These are phyloP conservation scores for Tautogolabrus adspersus DNA, from an alignment of 2,113 vertebrate genomes.

Conservation along the genomic window DNA sequence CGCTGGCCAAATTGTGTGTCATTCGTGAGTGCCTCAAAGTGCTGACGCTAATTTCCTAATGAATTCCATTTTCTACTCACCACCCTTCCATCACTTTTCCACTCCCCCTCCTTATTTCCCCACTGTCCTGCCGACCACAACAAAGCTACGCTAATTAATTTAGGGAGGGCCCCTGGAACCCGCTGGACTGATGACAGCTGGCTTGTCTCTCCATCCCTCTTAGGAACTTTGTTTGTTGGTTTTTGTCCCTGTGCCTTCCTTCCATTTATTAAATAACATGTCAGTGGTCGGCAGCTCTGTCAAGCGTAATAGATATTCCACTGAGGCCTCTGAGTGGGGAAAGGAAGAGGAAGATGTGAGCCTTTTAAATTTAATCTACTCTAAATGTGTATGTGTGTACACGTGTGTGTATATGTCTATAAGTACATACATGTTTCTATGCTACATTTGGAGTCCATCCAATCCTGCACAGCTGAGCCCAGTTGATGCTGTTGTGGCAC, in stretches of 20 bases:
- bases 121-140: conserved; percentile 79
- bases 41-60: conserved; percentile 91
- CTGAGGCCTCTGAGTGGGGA: conserved; percentile 72
- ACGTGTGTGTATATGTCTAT: conserved; percentile 43
- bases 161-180: conserved; percentile 75
- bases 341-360: conserved; percentile 71
- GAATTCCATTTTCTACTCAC: conserved; percentile 87
- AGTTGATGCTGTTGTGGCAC: conserved; percentile 57
- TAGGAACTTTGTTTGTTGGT: conserved; percentile 80
- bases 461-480: conserved; percentile 66
- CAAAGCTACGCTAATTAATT: conserved; percentile 88
- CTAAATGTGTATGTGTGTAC: conserved; percentile 64
- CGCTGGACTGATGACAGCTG: conserved; percentile 86
- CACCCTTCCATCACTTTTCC: conserved; percentile 71
- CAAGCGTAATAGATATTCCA: conserved; percentile 85
- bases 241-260: conserved; percentile 71
- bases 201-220: conserved; percentile 75
- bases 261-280: conserved; percentile 89
- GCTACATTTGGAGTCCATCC: conserved; percentile 73
- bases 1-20: conserved; percentile 81
- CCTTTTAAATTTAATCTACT: conserved; percentile 82
- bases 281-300: conserved; percentile 83
- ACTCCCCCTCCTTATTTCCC: conserved; percentile 60
- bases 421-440: conserved; percentile 54
- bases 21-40: conserved; percentile 84